Percentiles rank a stretch among this genome's conserved stretches.
Evolutionary conservation across 2,888 invertebrate genomes (phyloP).

Genomic region (Cybosia mesomella): DNA sequence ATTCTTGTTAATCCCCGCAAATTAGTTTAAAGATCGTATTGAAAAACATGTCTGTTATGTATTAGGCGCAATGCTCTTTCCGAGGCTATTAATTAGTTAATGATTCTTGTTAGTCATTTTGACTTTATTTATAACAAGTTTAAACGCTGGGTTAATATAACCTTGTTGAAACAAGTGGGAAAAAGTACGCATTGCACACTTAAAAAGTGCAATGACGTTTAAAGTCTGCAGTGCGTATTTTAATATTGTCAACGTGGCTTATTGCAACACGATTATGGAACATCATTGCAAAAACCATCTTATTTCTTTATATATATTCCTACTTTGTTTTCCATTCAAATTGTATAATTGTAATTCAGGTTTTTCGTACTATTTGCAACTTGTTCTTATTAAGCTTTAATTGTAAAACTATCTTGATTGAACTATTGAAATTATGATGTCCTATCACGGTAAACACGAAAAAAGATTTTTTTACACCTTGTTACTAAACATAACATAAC

Average conservation of each 20-base stretch:
- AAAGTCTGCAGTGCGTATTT: background rate
- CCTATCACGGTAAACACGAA: background rate
- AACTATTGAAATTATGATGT: background rate
- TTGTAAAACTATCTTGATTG: conserved; percentile 9
- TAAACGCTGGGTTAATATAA: background rate
- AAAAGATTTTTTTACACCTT: conserved; percentile 15
- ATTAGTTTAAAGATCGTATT: background rate
- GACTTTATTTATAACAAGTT: background rate
- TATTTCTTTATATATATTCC: conserved; percentile 43
- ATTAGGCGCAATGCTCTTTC: conserved; percentile 1
- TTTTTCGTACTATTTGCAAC: conserved; percentile 29
- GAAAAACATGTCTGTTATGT: background rate
- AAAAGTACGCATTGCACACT: background rate
- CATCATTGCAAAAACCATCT: conserved; percentile 41
- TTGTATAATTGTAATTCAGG: conserved; percentile 46
- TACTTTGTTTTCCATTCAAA: conserved; percentile 53
- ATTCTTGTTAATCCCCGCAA: background rate
- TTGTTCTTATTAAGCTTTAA: conserved; percentile 13
- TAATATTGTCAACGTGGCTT: conserved; percentile 67
- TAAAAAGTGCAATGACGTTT: background rate
- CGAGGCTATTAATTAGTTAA: background rate
- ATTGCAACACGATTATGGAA: conserved; percentile 59
- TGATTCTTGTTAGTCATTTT: background rate
- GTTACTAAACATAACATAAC: conserved; percentile 44
- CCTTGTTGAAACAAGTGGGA: conserved; percentile 1